Base-by-base conservation (phyloP, 2,888 invertebrate species). In the Thereva nobilitata region DNA sequence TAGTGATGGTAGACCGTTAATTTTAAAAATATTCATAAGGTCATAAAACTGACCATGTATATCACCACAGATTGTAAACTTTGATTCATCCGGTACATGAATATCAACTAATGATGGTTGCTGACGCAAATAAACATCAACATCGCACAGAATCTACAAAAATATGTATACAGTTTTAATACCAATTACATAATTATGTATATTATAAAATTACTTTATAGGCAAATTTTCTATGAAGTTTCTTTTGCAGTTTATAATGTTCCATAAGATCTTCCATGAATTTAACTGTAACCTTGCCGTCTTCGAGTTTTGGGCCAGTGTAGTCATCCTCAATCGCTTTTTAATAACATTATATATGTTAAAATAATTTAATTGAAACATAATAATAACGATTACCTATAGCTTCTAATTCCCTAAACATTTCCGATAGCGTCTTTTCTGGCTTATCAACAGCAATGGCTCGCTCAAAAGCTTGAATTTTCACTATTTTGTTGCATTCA, bases 11-110 rank as follows among this genome's bases (percentile, higher is more conserved):
- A 94, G 83, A n/a, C 97, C 98, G 79, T 99, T 99, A 71, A 97
- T 85, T 75, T 94, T 86, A 82, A 99, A 99, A 76, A 99, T 96
- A 82, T 99, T 97, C 87, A 97, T 88, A 69, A 99, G 85, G 83
- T 99, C 99, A 79, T 95, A 99, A 84, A 89, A 99, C 82, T 99
- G 99, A 64, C 99, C 99, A 79, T 99, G 99, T 72, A 99, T 94
- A 81, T 99, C 98, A 8, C 98, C 98, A 80, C 98, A 99, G 59
- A 99, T 92, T 49, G 98, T 99, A 81, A 99, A 98, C 82, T 97
- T 97, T 69, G 88, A 85, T 41, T 91, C 88, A 75, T 91, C 90
- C 3, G 89, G 89, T 72, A 99, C 92, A 70, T 85, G 85, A 65
- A 99, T 92, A 78, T 98, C 93, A 2, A 99, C 88, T 72, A 99